A percentile compares a stretch with the other conserved stretches of the same genome.
These are phyloP conservation scores for Tinea trinotella DNA, from an alignment of 2,888 invertebrate genomes.

Conservation along the genomic window DNA sequence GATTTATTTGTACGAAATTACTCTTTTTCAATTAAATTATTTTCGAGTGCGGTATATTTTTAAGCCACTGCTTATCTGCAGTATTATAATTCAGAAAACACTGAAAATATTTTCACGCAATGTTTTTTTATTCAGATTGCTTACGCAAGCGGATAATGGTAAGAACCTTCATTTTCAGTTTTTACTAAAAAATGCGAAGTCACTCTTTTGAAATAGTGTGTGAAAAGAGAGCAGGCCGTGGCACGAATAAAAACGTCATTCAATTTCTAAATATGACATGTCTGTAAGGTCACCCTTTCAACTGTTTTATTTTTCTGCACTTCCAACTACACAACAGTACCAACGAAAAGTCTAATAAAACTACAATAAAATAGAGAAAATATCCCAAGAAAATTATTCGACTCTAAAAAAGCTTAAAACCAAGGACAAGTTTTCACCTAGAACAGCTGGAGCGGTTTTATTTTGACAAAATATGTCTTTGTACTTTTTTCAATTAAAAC, in stretches of 20 bases:
- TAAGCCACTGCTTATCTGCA: too few species aligned
- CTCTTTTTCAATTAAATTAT: too few species aligned
- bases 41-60: too few species aligned
- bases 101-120: neutral
- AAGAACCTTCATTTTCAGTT: neutral
- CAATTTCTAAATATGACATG: neutral
- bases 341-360: too few species aligned
- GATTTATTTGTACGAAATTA: too few species aligned
- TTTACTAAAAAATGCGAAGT: conserved; percentile 35
- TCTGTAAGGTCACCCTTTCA: conserved; percentile 20
- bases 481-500: neutral
- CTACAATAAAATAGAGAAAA: too few species aligned
- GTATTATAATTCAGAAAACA: too few species aligned
- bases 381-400: too few species aligned
- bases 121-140: neutral
- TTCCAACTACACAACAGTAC: too few species aligned
- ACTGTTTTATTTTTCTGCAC: neutral
- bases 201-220: conserved; percentile 41
- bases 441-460: neutral
- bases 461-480: neutral
- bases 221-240: conserved; percentile 43
- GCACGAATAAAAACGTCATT: conserved; percentile 22
- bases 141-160: neutral
- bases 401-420: neutral
- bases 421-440: neutral